Evolutionary conservation across 2,797 vertebrate genomes (phyloP).

Genomic region (Decapterus maruadsi): DNA sequence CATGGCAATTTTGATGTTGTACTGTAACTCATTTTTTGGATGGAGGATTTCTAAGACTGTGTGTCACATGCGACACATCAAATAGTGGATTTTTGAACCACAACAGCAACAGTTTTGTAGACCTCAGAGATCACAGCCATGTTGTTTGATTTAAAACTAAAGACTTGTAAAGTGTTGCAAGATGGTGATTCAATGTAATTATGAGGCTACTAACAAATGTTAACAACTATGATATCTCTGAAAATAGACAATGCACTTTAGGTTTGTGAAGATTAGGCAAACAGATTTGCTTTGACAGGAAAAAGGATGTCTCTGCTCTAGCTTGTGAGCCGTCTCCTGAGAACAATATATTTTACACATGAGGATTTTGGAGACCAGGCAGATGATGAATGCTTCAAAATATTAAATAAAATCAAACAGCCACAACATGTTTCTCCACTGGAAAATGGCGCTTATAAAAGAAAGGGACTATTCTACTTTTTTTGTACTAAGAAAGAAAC

Average conservation of each 20-base stretch:
- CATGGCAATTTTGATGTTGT: neutral
- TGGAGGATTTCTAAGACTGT: neutral
- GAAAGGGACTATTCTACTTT: slow-evolving; percentile 43
- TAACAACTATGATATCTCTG: neutral
- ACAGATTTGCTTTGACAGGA: slow-evolving; percentile 66
- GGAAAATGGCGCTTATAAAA: slow-evolving; percentile 53
- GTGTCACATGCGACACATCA: neutral
- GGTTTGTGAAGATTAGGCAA: slow-evolving; percentile 61
- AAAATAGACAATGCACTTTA: slow-evolving; percentile 18
- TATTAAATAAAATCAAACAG: slow-evolving; percentile 67
- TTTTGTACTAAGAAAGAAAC: slow-evolving; percentile 72
- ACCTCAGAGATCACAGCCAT: slow-evolving; percentile 4
- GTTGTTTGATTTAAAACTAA: slow-evolving; percentile 3
- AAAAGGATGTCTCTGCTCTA: slow-evolving; percentile 48
- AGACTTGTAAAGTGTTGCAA: neutral
- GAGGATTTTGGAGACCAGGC: slow-evolving; percentile 44
- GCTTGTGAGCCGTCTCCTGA: slow-evolving; percentile 57
- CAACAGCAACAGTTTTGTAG: neutral
- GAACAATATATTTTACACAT: slow-evolving; percentile 69
- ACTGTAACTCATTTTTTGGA: neutral
- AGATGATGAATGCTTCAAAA: slow-evolving; percentile 63
- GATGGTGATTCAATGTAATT: neutral
- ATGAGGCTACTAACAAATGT: neutral
- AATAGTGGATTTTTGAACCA: neutral
- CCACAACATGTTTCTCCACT: slow-evolving; percentile 52